Evolutionary conservation across 2,888 invertebrate genomes (phyloP), one percentile per base, ranked within the genome.

Genomic region (Agelastica alni): DNA sequence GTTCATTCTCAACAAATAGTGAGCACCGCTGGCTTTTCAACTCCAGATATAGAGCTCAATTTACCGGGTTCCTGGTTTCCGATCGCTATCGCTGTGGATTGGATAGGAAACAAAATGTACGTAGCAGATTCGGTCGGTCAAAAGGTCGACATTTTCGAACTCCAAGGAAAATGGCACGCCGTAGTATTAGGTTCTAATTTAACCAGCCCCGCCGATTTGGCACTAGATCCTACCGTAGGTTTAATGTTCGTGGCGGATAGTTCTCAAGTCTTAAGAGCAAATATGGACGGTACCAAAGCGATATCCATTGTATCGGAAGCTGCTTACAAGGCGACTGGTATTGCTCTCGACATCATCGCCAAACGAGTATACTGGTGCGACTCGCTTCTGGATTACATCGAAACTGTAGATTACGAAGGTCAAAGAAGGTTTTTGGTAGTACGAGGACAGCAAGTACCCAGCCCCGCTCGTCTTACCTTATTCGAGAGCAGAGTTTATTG

Each of bases 341-440:
- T 97, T 6, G 86, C 95, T 0, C 87, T 95, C 0, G 97, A 98
- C 76, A 87, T 91, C n/a, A 88, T 94, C 16, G 87, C 90, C 0
- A 87, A 91, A 68, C 79, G 97, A 43, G 86, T 99, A 4, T 97
- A 92, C 78, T 98, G 97, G 96, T 96, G 96, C 69, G 98, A 99
- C 75, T 91, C 94, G 0, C 79, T 96, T 9, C 78, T 97, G 47
- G 96, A 98, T 78, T 94, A 96, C 73, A 94, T 99, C 60, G 96
- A 97, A 72, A 93, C 95, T 0, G 92, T 96, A 0, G 93, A 96
- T 75, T 99, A 98, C 75, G 86, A 93, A 45, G 96, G 96, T 0
- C 82, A 85, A 56, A 85, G 89, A 63, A 81, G 96, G 59, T 87
- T 89, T 57, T 82, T 91, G 73, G 87, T 93, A 0, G 78, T 93